Evolutionary conservation across 2,113 vertebrate genomes (phyloP).

Genomic region (Megaceryle torquata): DNA sequence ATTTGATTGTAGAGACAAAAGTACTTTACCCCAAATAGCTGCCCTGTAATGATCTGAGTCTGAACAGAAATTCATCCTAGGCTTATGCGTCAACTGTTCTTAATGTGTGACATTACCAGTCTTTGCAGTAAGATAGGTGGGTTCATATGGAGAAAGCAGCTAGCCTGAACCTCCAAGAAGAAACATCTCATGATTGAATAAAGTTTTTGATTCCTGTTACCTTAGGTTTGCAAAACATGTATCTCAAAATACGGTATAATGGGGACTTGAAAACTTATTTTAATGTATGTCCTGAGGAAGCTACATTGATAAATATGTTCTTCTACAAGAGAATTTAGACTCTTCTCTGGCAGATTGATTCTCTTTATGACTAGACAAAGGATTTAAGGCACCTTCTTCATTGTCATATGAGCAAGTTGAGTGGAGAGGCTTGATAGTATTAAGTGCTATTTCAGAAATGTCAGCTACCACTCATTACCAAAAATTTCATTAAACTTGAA

Average conservation of each 20-base stretch:
- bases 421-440: neutral
- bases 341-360: neutral
- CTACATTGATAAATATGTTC: neutral
- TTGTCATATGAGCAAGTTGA: neutral
- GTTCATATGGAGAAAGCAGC: neutral
- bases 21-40: neutral
- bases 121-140: neutral
- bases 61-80: neutral
- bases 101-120: neutral
- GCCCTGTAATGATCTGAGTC: neutral
- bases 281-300: neutral
- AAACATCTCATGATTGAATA: neutral
- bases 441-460: neutral
- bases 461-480: neutral
- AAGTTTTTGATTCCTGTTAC: neutral
- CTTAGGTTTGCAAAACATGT: neutral
- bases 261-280: neutral
- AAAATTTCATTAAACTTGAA: neutral
- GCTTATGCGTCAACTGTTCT: neutral
- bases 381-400: neutral
- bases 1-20: neutral
- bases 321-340: neutral
- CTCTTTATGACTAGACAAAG: neutral
- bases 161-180: neutral
- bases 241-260: neutral